These are phyloP conservation scores for Fringilla coelebs DNA, from an alignment of 2,797 vertebrate species.

Conservation along the genomic window DNA sequence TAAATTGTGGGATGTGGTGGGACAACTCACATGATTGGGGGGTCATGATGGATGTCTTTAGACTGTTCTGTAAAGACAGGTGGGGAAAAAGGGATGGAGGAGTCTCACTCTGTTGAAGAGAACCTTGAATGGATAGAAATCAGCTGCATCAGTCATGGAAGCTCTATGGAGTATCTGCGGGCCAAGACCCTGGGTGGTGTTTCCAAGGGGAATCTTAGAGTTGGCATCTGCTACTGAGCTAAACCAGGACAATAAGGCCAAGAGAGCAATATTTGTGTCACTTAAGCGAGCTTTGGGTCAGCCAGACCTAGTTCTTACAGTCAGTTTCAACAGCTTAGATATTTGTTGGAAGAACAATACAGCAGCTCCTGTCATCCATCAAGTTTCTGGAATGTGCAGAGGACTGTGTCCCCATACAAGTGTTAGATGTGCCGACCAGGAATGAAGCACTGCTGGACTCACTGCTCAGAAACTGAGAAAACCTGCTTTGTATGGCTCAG, in stretches of 20 bases:
- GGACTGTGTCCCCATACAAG: background rate
- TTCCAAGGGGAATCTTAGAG: background rate
- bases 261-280: background rate
- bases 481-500: background rate
- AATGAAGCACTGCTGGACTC: background rate
- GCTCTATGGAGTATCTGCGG: background rate
- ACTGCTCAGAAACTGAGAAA: background rate
- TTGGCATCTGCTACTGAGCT: background rate
- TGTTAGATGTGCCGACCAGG: background rate
- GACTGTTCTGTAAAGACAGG: background rate
- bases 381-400: background rate
- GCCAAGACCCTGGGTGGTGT: background rate
- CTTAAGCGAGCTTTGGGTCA: background rate
- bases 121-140: background rate
- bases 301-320: background rate
- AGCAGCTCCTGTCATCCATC: background rate
- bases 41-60: background rate
- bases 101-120: background rate
- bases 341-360: background rate
- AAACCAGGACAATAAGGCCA: background rate
- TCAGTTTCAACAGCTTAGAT: background rate
- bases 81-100: background rate
- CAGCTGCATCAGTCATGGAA: background rate
- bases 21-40: background rate
- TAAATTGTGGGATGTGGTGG: background rate